Evolutionary conservation across 2,888 invertebrate species (phyloP), one percentile per base, ranked within the genome.

Genomic region (Polylopha cassiicola): DNA sequence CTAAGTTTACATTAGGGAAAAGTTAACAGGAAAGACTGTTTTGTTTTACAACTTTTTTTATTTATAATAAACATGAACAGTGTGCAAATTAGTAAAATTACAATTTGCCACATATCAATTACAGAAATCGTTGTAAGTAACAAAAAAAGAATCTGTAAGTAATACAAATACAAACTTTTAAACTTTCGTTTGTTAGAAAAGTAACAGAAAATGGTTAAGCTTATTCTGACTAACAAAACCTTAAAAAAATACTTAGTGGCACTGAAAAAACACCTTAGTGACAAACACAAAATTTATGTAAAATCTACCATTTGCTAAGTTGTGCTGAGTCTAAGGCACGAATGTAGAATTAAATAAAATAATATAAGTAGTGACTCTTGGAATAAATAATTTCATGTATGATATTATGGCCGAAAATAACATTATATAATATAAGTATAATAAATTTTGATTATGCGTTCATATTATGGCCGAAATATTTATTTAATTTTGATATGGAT

Each of bases 41-140:
- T 36, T 37, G 32, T 45, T 70, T 72, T 68, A 65, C 67, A 72
- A 66, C 59, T 65, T 76, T 65, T 24, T 75, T 81, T 79, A 79
- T 76, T 79, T 66, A 58, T 71, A 73, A 72, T 81, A 80, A 84
- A 81, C 78, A 73, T 79, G 73, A 80, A 81, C 79, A 75, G 74
- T 80, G 80, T 75, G 81, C 75, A 81, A 79, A 81, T 78, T 69
- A 76, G 68, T 68, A 65, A 65, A 67, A 54, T 51, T 57, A 65
- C 61, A 62, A 72, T 72, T 70, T 68, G 71, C 68, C 51, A 50
- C 45, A 47, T 47, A 46, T 43, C 37, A 44, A 65, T 64, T 65
- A 64, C 53, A 60, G 54, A 53, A 55, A 48, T 48, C 47, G 53
- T 49, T 55, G 56, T 54, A 60, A 61, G 62, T 37, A 31, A 37